Base-by-base conservation (phyloP, 2,888 invertebrate species). In the Liopterus haemorrhoidalis region DNA sequence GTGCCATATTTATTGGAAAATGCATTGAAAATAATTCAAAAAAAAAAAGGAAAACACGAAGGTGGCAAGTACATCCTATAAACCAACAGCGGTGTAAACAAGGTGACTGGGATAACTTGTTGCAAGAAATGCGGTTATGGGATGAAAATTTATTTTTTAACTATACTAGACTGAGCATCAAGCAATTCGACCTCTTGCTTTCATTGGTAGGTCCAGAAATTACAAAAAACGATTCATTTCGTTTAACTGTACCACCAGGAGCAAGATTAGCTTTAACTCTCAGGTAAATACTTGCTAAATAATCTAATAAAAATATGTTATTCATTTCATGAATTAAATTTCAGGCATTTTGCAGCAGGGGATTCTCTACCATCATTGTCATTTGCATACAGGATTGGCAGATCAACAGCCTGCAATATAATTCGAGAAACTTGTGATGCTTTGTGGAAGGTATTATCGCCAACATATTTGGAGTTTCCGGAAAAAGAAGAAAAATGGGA, bases 351-450 rank as follows among this genome's bases (percentile, higher is more conserved):
- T 5, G 36, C 35, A 2, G 25, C 33, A 20, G 48, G 35, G 35
- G 28, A 30, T 31, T 21, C 46, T 20, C 14, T 41, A 31, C 44
- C 46, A 40, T 32, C 41, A 12, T 21, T 51, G n/a, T 4, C 40
- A 2, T 49, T 41, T 47, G 22, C 33, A 3, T 52, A 48, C 18
- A 21, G 46, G 8, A 14, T 50, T 12, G 49, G 49, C 2, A 41
- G 37, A n/a, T 46, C 46, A 3, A 49, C 48, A 2, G 39, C 48
- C n/a, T 36, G 46, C 5, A 8, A 30, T 19, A 51, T 53, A 24
- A 46, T 51, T 6, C 24, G 40, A 0, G 50, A 50, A 35, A 50
- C 48, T 3, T 52, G 49, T 39, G 35, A 25, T 11, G 39, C 39
- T 6, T 14, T 45, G 6, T 25, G 31, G 15, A 2, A 12, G 21